These are phyloP conservation scores for Otolemur crassicaudatus DNA, from an alignment of 2,797 vertebrate genomes.

Conservation along the genomic window DNA sequence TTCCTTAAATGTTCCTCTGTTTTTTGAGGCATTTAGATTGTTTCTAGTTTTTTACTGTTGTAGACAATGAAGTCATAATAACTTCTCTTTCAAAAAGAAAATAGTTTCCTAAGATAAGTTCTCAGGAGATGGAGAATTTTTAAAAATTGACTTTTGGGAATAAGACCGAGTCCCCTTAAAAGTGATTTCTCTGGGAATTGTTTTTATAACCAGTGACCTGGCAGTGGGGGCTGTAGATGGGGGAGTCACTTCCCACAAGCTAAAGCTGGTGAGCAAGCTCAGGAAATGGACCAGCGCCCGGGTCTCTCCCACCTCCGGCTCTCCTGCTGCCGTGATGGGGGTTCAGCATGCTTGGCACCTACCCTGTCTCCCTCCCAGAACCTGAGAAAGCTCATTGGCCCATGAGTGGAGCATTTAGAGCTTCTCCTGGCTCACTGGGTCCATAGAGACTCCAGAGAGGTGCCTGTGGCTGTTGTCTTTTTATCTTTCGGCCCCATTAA, in stretches of 20 bases:
- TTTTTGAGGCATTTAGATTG: background rate
- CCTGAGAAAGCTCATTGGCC: background rate
- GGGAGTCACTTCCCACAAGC: background rate
- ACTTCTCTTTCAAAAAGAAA: conserved; percentile 5
- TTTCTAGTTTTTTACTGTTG: background rate
- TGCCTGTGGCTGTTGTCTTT: background rate
- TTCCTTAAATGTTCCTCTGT: background rate
- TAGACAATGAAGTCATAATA: background rate
- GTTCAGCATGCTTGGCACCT: background rate
- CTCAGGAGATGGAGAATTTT: background rate
- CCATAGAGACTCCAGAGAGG: background rate
- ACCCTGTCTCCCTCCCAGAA: background rate
- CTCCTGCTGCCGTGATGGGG: rapidly evolving
- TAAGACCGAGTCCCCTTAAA: background rate
- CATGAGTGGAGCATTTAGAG: rapidly evolving
- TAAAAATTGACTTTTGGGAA: conserved; percentile 19
- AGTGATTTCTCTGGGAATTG: background rate
- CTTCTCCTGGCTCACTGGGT: rapidly evolving
- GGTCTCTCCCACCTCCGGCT: background rate
- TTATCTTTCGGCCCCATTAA: background rate
- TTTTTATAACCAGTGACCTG: background rate
- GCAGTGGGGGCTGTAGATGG: background rate
- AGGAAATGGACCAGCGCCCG: background rate
- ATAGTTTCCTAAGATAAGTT: conserved; percentile 2
- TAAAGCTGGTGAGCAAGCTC: background rate